Evolutionary conservation across 2,888 invertebrate genomes (phyloP), one percentile per base, ranked within the genome.

Genomic region (Rosalia funebris): DNA sequence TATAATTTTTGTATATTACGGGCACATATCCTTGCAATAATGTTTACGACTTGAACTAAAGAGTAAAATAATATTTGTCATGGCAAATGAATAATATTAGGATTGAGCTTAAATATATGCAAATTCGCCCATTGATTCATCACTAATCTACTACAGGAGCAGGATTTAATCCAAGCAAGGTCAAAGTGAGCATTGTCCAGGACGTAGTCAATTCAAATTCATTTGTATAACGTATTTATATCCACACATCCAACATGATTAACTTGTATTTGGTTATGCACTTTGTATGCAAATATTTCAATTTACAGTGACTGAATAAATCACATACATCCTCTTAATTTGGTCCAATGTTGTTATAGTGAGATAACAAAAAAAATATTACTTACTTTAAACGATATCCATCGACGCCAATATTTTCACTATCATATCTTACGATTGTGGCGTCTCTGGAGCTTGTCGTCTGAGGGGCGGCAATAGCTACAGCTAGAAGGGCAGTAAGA

Each of bases 391-490:
- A 75, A 60, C 71, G 71, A 58, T 75, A 76, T 53, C 73, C 74
- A 61, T 74, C 75, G 19, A 75, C 66, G 12, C 77, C 77, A 62
- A 74, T 74, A 55, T 77, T 77, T 45, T 77, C 75, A 56, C 65
- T 73, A 20, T 75, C 73, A 53, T 72, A 75, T 65, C 66, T 70
- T 36, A 75, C 66, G 19, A 67, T 65, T 2, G 72, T 74, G 20
- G 73, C 74, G 14, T 58, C 63, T 48, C 71, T 70, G 5, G 61
- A 60, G 15, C 61, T 65, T n/a, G n/a, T n/a, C n/a, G n/a, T n/a
- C 59, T 71, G 74, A 25, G 72, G 73, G 31, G 74, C 72, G 15
- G 75, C 73, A 17, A 71, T 11, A 19, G 71, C 71, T 12, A 71
- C 71, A 16, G 75, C 77, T 25, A 77, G 53, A 16, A 75, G 42